phyloP scores from a whole-genome alignment of 2,888 invertebrate genomes.

The Axea sp. region DNA sequence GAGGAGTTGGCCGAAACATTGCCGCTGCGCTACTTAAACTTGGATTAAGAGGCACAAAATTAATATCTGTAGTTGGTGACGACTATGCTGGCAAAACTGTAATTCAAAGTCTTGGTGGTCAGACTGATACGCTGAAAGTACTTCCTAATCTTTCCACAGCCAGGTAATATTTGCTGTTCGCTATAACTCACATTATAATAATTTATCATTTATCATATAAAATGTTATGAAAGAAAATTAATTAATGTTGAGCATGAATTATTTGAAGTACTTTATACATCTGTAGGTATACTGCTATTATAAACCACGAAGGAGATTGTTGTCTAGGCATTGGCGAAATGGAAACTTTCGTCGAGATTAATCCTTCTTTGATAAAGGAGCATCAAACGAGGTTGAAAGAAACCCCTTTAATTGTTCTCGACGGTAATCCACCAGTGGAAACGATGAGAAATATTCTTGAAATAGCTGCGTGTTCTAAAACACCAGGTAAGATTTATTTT shows the following conservation, averaged over 20 bases:
- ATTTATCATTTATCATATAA: too few species aligned
- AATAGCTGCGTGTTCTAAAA: slow-evolving; percentile 82
- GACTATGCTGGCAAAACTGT: slow-evolving; percentile 72
- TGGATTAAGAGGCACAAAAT: slow-evolving; percentile 79
- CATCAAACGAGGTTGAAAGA: slow-evolving; percentile 82
- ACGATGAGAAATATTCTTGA: slow-evolving; percentile 84
- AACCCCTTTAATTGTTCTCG: slow-evolving; percentile 89
- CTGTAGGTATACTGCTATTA: slow-evolving; percentile 86
- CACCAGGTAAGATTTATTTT: slow-evolving; percentile 89
- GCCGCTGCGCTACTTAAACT: slow-evolving; percentile 91
- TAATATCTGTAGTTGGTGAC: slow-evolving; percentile 74
- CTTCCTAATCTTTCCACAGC: slow-evolving; percentile 69
- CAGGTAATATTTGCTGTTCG: too few species aligned
- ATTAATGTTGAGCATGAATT: too few species aligned
- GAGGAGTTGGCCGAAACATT: slow-evolving; percentile 96
- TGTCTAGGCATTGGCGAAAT: slow-evolving; percentile 91
- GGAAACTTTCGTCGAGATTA: slow-evolving; percentile 87
- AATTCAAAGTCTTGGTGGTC: slow-evolving; percentile 68
- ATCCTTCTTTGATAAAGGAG: slow-evolving; percentile 83
- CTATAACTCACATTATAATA: too few species aligned
- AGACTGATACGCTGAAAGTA: slow-evolving; percentile 66
- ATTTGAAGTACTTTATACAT: too few species aligned
- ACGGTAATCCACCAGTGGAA: slow-evolving; percentile 88
- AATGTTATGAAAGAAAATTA: too few species aligned
- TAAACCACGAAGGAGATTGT: slow-evolving; percentile 89